phyloP scores from a whole-genome alignment of 1,140 invertebrate genomes.

The Drosophila ficusphila region DNA sequence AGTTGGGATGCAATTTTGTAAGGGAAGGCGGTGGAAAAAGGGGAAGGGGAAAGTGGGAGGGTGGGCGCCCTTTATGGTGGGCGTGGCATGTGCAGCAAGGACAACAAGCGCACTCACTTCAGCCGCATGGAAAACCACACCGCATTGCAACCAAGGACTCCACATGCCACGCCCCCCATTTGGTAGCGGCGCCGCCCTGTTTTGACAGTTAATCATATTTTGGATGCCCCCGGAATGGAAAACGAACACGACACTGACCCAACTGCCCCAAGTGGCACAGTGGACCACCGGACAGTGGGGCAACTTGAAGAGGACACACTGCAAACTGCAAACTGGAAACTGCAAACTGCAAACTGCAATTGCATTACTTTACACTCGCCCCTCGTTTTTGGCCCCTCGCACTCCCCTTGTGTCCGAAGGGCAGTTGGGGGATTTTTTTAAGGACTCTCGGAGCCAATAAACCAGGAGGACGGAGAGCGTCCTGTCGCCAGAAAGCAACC shows the following conservation, averaged over 20 bases:
- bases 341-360: too few species aligned
- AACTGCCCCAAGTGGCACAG: too few species aligned
- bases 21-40: too few species aligned
- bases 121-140: constrained; percentile 7
- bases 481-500: background rate
- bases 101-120: constrained; percentile 12
- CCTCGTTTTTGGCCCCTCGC: too few species aligned
- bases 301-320: too few species aligned
- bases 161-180: background rate
- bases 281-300: too few species aligned
- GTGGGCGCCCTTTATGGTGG: too few species aligned
- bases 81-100: background rate
- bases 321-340: too few species aligned
- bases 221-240: constrained; percentile 5
- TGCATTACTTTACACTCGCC: too few species aligned
- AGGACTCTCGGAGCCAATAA: background rate
- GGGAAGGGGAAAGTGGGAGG: too few species aligned
- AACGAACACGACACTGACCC: constrained; percentile 13
- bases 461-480: background rate
- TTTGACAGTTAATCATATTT: constrained; percentile 55
- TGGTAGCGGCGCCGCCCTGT: background rate
- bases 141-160: background rate
- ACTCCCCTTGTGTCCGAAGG: too few species aligned
- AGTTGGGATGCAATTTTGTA: constrained; percentile 8
- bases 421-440: too few species aligned